Conservation (phyloP, 2,888 invertebrate species). For the Stenurella melanura region DNA sequence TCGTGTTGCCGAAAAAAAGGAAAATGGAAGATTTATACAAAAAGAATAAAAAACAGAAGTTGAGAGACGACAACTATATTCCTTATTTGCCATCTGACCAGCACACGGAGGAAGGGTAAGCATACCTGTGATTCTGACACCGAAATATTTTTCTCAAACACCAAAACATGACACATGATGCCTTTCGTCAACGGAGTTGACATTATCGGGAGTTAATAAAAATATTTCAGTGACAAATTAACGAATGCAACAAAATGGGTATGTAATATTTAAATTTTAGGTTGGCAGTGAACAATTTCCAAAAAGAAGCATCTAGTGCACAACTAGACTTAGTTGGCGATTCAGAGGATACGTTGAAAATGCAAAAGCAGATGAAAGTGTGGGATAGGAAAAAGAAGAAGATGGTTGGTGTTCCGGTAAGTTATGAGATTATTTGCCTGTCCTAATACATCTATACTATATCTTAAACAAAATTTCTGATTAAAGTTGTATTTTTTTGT, state of each 20-base stretch:
- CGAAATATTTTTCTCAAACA: too few relatives aligned
- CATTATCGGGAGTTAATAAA: too few relatives aligned
- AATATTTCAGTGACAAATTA: background rate
- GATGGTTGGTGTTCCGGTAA: constrained; percentile 85
- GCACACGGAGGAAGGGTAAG: constrained; percentile 87
- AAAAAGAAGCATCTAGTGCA: constrained; percentile 84
- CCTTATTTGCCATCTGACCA: constrained; percentile 90
- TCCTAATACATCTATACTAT: too few relatives aligned
- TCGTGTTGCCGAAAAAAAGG: constrained; percentile 76
- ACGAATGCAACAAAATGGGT: background rate
- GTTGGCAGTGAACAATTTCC: constrained; percentile 86
- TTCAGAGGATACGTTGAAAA: constrained; percentile 80
- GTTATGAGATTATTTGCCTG: constrained; percentile 57
- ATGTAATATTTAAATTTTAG: constrained; percentile 68
- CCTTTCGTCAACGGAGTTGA: too few relatives aligned
- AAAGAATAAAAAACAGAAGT: constrained; percentile 76
- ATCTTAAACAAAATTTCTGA: too few relatives aligned
- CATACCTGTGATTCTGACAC: too few relatives aligned
- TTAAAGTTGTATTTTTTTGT: constrained; percentile 48
- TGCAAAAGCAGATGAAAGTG: constrained; percentile 79
- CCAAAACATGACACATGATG: too few relatives aligned
- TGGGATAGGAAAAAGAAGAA: constrained; percentile 99
- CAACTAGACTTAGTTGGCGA: constrained; percentile 91
- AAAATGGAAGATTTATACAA: constrained; percentile 77
- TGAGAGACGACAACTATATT: constrained; percentile 89